Conservation (phyloP, 1,140 invertebrate genomes). For the Drosophila nannoptera region DNA sequence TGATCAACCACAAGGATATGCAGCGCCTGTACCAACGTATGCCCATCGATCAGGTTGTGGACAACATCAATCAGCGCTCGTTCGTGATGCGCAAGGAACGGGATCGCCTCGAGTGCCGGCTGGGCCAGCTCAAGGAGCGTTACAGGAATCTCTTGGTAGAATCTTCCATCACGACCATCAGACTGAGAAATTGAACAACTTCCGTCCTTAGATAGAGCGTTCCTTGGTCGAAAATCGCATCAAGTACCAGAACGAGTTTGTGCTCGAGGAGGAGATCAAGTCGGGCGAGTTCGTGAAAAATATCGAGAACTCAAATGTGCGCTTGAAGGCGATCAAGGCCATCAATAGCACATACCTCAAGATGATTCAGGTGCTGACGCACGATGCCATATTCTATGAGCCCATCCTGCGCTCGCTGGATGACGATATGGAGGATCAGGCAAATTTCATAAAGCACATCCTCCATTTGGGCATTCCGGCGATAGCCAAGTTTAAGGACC, state of each 20-base stretch:
- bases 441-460: constrained; percentile 74
- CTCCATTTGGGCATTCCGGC: constrained; percentile 72
- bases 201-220: constrained; percentile 37
- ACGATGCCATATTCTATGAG: constrained; percentile 76
- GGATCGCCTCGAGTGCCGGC: constrained; percentile 64
- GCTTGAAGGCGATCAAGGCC: constrained; percentile 72
- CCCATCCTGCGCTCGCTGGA: constrained; percentile 69
- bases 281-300: constrained; percentile 61
- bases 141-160: constrained; percentile 55
- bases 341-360: constrained; percentile 73
- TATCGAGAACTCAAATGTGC: constrained; percentile 73
- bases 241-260: constrained; percentile 73
- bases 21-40: constrained; percentile 72
- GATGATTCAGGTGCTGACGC: constrained; percentile 68
- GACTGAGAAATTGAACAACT: not conserved
- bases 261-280: constrained; percentile 65
- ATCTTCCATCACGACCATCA: not conserved
- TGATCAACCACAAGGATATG: constrained; percentile 70
- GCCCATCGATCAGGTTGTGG: constrained; percentile 70
- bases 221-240: constrained; percentile 69
- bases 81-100: constrained; percentile 75
- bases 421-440: constrained; percentile 72
- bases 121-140: constrained; percentile 52
- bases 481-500: constrained; percentile 64
- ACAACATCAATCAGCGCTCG: constrained; percentile 76